Evolutionary conservation across 2,888 invertebrate genomes (phyloP).

Genomic region (Amphipyra tragopoginis): DNA sequence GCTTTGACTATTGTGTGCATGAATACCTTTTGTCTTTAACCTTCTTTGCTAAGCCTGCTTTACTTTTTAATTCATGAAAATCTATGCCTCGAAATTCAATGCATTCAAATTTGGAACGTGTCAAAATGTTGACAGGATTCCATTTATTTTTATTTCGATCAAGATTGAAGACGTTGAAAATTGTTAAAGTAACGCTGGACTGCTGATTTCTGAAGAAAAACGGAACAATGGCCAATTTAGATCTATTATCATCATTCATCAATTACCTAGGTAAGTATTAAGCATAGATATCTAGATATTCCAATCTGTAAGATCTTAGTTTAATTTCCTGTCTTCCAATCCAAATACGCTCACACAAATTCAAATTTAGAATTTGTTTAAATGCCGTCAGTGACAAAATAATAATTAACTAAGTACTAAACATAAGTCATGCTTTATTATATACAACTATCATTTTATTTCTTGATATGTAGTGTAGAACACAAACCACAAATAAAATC

Average conservation of each 20-base stretch:
- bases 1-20: no score
- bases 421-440: no score
- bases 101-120: neutral
- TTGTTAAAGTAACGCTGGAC: neutral
- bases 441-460: no score
- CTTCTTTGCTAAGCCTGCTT: constrained; percentile 2
- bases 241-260: no score
- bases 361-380: no score
- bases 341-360: no score
- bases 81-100: neutral
- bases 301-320: no score
- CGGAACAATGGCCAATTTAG: neutral
- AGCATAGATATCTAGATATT: no score
- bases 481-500: constrained; percentile 13
- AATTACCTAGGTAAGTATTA: no score
- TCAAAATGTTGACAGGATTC: constrained; percentile 7
- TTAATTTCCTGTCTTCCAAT: no score
- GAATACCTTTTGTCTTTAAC: constrained; percentile 7
- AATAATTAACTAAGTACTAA: no score
- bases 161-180: neutral
- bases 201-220: neutral
- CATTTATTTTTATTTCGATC: constrained; percentile 7
- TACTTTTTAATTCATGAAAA: neutral
- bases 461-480: neutral
- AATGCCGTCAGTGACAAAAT: no score